Percentiles rank a stretch among this genome's conserved stretches.
These are phyloP conservation scores for Portevinia maculata DNA, from an alignment of 2,888 invertebrate genomes.

Conservation along the genomic window DNA sequence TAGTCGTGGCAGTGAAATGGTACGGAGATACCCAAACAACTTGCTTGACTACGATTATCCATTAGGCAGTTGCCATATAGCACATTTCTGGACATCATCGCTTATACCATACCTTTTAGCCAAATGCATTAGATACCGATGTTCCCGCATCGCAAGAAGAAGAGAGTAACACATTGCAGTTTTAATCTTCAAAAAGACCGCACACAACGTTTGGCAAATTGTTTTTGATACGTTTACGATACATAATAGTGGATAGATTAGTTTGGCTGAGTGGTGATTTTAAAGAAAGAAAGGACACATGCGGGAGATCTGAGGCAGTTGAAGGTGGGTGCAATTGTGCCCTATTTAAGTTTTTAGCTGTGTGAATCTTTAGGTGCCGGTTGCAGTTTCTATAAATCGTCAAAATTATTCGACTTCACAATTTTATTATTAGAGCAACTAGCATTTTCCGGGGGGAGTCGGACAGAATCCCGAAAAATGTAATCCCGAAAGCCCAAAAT, in stretches of 20 bases:
- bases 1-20: slow-evolving; percentile 15
- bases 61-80: slow-evolving; percentile 60
- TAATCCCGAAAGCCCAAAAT: no score
- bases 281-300: not conserved
- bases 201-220: slow-evolving; percentile 46
- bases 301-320: not conserved
- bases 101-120: slow-evolving; percentile 7
- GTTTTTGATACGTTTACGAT: slow-evolving; percentile 27
- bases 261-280: slow-evolving; percentile 26
- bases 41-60: slow-evolving; percentile 59
- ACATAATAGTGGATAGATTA: slow-evolving; percentile 21
- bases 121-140: slow-evolving; percentile 9
- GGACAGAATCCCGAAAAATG: no score
- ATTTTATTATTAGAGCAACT: no score
- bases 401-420: no score
- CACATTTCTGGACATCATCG: slow-evolving; percentile 40
- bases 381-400: no score
- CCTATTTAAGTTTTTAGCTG: no score
- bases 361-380: no score
- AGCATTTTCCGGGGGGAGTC: no score
- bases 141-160: not conserved
- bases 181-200: slow-evolving; percentile 60
- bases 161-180: slow-evolving; percentile 41
- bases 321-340: not conserved
- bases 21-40: slow-evolving; percentile 19